A percentile compares a stretch with the other conserved stretches of the same genome.
These are phyloP conservation scores for Acanthosepion lycidas DNA, from an alignment of 2,888 invertebrate species.

Conservation along the genomic window DNA sequence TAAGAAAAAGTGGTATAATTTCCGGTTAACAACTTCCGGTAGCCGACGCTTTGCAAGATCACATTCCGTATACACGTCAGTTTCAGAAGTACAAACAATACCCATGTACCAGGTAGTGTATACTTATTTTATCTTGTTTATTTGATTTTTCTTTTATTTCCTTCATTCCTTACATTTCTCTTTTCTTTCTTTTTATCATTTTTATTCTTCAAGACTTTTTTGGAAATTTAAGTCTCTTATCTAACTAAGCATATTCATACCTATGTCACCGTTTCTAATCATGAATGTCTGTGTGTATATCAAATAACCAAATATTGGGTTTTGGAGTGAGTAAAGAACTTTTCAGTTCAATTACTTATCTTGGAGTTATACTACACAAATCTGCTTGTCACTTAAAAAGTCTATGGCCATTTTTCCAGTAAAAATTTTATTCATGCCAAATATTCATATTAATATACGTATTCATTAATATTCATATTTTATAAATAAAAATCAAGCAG, in stretches of 20 bases:
- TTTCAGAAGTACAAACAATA: conserved; percentile 38
- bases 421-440: too few relatives aligned
- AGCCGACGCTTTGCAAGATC: conserved; percentile 23
- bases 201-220: neutral
- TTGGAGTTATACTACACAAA: too few relatives aligned
- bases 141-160: neutral
- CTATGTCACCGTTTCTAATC: neutral
- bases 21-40: conserved; percentile 35
- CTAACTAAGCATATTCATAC: neutral
- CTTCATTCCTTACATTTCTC: neutral
- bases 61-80: neutral
- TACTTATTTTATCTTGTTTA: neutral
- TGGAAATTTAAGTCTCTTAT: too few relatives aligned
- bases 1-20: conserved; percentile 36
- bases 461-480: too few relatives aligned
- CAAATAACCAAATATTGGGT: neutral
- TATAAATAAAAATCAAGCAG: too few relatives aligned
- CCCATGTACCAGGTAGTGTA: conserved; percentile 44
- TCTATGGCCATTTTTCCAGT: too few relatives aligned
- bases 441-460: too few relatives aligned
- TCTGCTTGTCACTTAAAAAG: too few relatives aligned
- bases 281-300: neutral
- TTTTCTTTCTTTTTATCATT: neutral
- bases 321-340: too few relatives aligned
- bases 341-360: too few relatives aligned